Percentiles rank a stretch among this genome's conserved stretches.
phyloP scores from a whole-genome alignment of 2,113 vertebrate species.

The Patagioenas fasciata region DNA sequence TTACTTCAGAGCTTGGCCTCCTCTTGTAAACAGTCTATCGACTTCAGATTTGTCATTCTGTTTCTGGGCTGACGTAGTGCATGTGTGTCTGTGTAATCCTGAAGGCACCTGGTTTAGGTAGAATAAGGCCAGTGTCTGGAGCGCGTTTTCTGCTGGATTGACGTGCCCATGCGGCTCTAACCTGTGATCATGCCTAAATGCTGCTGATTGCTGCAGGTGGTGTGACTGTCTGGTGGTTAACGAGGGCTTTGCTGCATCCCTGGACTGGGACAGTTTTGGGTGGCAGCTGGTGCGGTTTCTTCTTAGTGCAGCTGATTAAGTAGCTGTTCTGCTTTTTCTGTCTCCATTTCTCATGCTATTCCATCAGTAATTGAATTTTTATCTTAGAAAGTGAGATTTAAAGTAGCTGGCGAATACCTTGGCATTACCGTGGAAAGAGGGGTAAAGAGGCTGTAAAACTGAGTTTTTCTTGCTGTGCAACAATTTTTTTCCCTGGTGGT shows the following conservation, averaged over 20 bases:
- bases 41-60: neutral
- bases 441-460: neutral
- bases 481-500: neutral
- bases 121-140: neutral
- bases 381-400: neutral
- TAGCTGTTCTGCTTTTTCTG: neutral
- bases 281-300: neutral
- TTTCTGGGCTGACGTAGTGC: neutral
- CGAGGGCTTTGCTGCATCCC: neutral
- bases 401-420: neutral
- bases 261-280: neutral
- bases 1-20: neutral
- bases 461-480: neutral
- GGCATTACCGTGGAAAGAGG: neutral
- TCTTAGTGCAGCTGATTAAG: neutral
- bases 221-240: neutral
- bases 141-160: neutral
- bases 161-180: neutral
- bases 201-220: neutral
- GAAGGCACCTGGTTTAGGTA: neutral
- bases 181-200: neutral
- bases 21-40: neutral
- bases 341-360: neutral
- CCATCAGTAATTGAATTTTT: neutral
- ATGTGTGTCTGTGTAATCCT: neutral